Percentiles rank a stretch among this genome's conserved stretches.
phyloP scores from a whole-genome alignment of 1,140 invertebrate species.

The Bombus pascuorum region DNA sequence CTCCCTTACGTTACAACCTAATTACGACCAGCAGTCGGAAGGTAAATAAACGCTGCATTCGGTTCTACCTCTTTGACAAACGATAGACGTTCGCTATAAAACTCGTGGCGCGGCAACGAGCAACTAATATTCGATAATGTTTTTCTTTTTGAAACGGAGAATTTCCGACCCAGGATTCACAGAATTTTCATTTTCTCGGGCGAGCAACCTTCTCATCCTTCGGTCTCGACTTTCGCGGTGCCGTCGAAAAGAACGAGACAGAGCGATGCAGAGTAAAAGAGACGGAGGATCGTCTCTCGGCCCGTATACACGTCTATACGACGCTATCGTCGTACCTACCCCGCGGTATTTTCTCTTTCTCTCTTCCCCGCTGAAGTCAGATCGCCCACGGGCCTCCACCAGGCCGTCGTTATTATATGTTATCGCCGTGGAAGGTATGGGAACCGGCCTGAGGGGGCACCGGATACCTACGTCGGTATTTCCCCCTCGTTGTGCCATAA shows the following conservation, averaged over 20 bases:
- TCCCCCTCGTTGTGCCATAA: constrained; percentile 74
- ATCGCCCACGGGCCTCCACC: constrained; percentile 69
- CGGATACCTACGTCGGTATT: constrained; percentile 67
- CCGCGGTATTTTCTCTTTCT: constrained; percentile 65
- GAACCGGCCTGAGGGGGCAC: constrained; percentile 77
- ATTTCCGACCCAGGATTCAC: constrained; percentile 8
- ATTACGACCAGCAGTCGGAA: neutral
- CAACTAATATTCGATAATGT: constrained; percentile 14
- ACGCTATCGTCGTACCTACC: constrained; percentile 54
- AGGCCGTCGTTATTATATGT: constrained; percentile 77
- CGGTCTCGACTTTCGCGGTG: constrained; percentile 24
- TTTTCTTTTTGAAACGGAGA: neutral
- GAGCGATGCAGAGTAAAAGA: neutral
- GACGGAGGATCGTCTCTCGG: constrained; percentile 9
- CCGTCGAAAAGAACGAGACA: constrained; percentile 28
- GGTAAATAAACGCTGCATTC: neutral
- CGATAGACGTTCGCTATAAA: neutral
- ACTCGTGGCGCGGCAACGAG: neutral
- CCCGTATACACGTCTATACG: constrained; percentile 42
- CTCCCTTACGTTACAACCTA: neutral
- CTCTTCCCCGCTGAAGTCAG: constrained; percentile 69
- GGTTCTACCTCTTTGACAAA: neutral
- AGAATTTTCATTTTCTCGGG: constrained; percentile 46
- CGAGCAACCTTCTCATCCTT: neutral
- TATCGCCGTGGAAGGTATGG: constrained; percentile 79